Conservation (phyloP, 2,113 vertebrate species). For the Plectropomus leopardus region DNA sequence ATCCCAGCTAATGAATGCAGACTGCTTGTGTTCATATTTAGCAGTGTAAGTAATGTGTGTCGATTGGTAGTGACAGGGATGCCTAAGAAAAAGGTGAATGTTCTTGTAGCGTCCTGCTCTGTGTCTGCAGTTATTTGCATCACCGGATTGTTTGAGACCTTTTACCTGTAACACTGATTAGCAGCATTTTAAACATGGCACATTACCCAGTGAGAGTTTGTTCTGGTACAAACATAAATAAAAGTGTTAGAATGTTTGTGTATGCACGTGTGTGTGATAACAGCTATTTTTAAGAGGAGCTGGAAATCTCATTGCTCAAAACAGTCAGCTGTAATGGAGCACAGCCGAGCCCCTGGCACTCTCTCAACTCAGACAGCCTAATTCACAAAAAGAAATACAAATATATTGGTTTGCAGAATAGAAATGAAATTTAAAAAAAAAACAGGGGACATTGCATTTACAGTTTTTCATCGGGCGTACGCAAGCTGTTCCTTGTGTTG, state of each 20-base stretch:
- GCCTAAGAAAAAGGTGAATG: conserved; percentile 10
- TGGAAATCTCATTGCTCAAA: conserved; percentile 36
- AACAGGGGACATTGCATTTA: conserved; percentile 45
- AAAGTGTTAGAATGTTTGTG: conserved; percentile 11
- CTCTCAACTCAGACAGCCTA: conserved; percentile 19
- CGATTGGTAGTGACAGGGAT: background rate
- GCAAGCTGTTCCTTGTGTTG: conserved; percentile 33
- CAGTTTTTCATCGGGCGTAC: conserved; percentile 34
- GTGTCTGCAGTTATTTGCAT: conserved; percentile 16
- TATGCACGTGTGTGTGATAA: conserved; percentile 9
- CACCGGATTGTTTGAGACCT: background rate
- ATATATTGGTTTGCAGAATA: conserved; percentile 46
- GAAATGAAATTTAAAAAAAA: conserved; percentile 1
- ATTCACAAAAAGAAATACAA: conserved; percentile 52
- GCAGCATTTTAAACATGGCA: background rate
- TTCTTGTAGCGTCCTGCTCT: background rate
- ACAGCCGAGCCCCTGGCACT: conserved; percentile 25
- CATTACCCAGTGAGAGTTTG: background rate
- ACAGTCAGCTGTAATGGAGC: conserved; percentile 48
- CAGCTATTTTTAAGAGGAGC: conserved; percentile 31
- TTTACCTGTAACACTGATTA: background rate
- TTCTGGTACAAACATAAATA: conserved; percentile 5
- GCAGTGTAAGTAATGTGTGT: conserved; percentile 6
- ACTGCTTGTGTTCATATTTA: background rate
- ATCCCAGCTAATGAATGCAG: background rate